Conservation (phyloP, 2,888 invertebrate genomes). For the Plusia festucae region DNA sequence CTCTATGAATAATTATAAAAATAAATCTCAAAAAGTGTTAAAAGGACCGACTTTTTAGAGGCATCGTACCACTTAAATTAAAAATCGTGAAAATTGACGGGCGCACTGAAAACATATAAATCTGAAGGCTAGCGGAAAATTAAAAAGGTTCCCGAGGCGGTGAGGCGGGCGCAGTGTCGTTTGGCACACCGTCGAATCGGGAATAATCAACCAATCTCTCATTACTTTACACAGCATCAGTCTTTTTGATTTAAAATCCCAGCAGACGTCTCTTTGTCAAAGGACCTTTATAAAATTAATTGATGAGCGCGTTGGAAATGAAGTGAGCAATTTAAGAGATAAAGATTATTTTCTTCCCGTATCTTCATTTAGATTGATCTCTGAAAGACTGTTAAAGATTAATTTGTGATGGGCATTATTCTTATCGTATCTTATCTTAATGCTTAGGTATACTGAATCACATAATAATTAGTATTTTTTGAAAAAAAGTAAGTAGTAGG, state of each 20-base stretch:
- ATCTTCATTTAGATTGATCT: slow-evolving; percentile 31
- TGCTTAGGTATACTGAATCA: too few species aligned
- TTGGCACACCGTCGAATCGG: slow-evolving; percentile 68
- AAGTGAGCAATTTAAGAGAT: slow-evolving; percentile 32
- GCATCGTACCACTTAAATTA: slow-evolving; percentile 82
- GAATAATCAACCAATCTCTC: slow-evolving; percentile 72
- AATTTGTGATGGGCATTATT: background rate
- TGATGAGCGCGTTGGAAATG: slow-evolving; percentile 48
- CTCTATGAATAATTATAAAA: slow-evolving; percentile 60
- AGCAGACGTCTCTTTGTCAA: slow-evolving; percentile 58
- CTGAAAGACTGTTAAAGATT: background rate
- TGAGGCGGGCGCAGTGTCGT: slow-evolving; percentile 59
- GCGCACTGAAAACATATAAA: slow-evolving; percentile 84
- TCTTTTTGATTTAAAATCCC: slow-evolving; percentile 65
- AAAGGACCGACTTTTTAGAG: slow-evolving; percentile 73
- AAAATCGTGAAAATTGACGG: slow-evolving; percentile 85
- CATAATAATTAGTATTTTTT: too few species aligned
- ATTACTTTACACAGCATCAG: slow-evolving; percentile 65
- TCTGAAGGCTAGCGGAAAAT: slow-evolving; percentile 87
- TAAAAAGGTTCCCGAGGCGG: slow-evolving; percentile 83
- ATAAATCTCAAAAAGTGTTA: slow-evolving; percentile 66
- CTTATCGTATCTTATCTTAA: too few species aligned
- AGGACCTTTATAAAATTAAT: slow-evolving; percentile 59
- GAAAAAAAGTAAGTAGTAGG: background rate
- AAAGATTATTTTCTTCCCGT: slow-evolving; percentile 34